Base-by-base conservation (phyloP, 2,888 invertebrate genomes). In the Aelia acuminata region DNA sequence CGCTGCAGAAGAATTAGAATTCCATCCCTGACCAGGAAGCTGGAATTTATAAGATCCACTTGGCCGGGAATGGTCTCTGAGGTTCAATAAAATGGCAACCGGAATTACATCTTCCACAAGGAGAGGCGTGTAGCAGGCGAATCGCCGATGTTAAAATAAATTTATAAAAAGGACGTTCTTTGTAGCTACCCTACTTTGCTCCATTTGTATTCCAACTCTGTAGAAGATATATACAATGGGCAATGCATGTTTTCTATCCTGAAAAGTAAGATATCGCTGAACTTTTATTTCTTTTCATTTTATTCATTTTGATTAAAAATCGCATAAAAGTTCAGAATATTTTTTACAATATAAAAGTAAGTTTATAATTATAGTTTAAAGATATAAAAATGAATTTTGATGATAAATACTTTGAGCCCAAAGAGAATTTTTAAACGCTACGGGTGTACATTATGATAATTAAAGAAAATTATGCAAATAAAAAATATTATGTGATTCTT, bases 11-110 rank as follows among this genome's bases (percentile, higher is more conserved):
- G 63, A 35, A 70, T 70, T 70, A 70, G 63, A 70, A 70, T 70
- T 70, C 63, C 31, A 70, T 70, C 63, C 63, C 63, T 70, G 63
- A 35, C 63, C 63, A 70, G 63, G 35, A 70, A 70, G 63, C 63
- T 35, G 31, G 63, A 70, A 70, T 70, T 70, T 70, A 70, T 70
- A 70, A 70, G 63, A 35, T 70, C 31, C 31, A 70, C 18, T 70
- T 70, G 63, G 63, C 8, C 63, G 31, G 63, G 35, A 70, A 70
- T 70, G 63, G 63, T 35, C 63, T 35, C 63, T 35, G 63, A 70
- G 35, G 63, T 35, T 70, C 63, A 70, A 70, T 70, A 70, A 70
- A 70, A 70, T 7, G 63, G 63, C 63, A 35, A 35, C 31, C 7
- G 63, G 63, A 70, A 70, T 31, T 70, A 70, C 63, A 70, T 70